Base-by-base conservation (phyloP, 2,888 invertebrate genomes). In the Saturnia pavonia region DNA sequence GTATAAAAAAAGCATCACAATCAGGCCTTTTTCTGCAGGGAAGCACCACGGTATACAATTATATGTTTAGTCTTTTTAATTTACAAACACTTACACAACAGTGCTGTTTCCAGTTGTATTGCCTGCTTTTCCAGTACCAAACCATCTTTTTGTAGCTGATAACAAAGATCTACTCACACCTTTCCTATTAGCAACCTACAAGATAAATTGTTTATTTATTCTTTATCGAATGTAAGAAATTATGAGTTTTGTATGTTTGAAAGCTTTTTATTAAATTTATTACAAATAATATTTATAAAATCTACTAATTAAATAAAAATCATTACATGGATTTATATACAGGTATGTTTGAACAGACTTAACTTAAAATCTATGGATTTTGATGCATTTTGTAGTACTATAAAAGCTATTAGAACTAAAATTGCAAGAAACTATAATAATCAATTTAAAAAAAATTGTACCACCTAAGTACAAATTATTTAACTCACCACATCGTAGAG, bases 141-240 rank as follows among this genome's bases (percentile, higher is more conserved):
- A 99, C 97, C 98, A 98, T 78, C 99, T 95, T 91, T 98, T 99
- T 1, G 99, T 99, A 25, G 98, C 99, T 85, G 97, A 98, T 75
- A 99, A 95, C 74, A 99, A 92, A 0, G 99, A 98, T 84, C 98
- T 96, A 85, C 99, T 98, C 4, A 99, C 97, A 9, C 99, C 98
- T 88, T 99, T 99, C 84, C 97, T 97, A 82, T 97, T 97, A 34
- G 97, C 96, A 70, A 97, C 96, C 95, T 96, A 74, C 70, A 89
- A 83, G 68, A 42, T 42, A 71, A 45, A 69, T 16, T 68, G 16
- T 40, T 45, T 27, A 51, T 69, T 68, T 48, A 6, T 60, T 48
- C 67, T 34, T 42, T 12, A 27, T 68, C 7, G 25, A 40, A 65
- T 60, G n/a, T 1, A 34, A 34, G 34, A 34, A 34, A 34, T 34